phyloP scores from a whole-genome alignment of 2,888 invertebrate genomes.

The Drepanosiphum platanoidis region DNA sequence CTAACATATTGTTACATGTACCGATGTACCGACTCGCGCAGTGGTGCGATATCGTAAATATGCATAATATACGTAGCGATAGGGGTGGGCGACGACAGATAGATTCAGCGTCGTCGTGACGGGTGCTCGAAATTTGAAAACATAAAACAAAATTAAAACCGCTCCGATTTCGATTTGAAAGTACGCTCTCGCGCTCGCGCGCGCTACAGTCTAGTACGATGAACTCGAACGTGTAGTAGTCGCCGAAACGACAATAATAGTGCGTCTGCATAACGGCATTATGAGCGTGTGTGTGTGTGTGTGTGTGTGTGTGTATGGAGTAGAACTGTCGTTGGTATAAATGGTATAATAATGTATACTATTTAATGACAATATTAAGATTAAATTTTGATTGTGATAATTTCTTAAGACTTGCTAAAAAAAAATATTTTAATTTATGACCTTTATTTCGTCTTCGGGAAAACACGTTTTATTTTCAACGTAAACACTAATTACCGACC shows the following conservation, averaged over 20 bases:
- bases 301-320: no score
- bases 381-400: background rate
- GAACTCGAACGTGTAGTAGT: slow-evolving; percentile 5
- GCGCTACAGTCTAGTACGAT: background rate
- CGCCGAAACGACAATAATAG: background rate
- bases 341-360: background rate
- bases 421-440: background rate
- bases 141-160: background rate
- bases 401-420: no score
- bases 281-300: no score
- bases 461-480: background rate
- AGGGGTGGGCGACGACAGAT: no score
- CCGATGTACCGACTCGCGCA: no score
- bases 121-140: no score
- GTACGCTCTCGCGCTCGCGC: no score
- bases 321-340: background rate
- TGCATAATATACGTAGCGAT: no score
- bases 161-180: background rate
- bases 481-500: background rate
- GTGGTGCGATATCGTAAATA: background rate
- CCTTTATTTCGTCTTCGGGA: background rate
- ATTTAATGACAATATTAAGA: background rate
- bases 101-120: no score
- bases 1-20: no score
- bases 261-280: background rate